Evolutionary conservation across 1,140 invertebrate genomes (phyloP).

Genomic region (Arctopsyche grandis): DNA sequence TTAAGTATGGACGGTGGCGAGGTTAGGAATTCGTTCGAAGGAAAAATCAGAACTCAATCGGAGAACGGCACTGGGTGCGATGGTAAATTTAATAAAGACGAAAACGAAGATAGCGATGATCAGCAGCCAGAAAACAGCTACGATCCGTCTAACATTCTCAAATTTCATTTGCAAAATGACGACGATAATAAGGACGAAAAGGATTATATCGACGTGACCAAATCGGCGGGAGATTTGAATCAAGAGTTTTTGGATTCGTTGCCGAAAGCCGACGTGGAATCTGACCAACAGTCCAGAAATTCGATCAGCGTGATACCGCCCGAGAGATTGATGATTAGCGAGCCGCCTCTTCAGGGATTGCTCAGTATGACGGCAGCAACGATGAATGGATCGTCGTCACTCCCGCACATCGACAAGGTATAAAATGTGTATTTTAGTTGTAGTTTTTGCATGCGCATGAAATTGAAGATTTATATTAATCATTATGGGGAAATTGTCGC

Average conservation of each 20-base stretch:
- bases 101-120: conserved; percentile 27
- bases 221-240: conserved; percentile 61
- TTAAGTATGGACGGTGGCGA: conserved; percentile 18
- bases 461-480: conserved; percentile 30
- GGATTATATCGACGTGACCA: conserved; percentile 56
- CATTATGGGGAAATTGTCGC: background rate
- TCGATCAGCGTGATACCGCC: conserved; percentile 58
- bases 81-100: conserved; percentile 2
- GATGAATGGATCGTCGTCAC: conserved; percentile 11
- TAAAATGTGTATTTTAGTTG: background rate
- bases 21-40: conserved; percentile 12
- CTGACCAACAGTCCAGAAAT: conserved; percentile 39
- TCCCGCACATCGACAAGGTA: conserved; percentile 30
- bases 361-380: conserved; percentile 1
- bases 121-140: conserved; percentile 41
- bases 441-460: background rate
- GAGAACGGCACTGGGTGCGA: conserved; percentile 14
- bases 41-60: background rate
- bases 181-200: conserved; percentile 40
- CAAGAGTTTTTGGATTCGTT: conserved; percentile 63
- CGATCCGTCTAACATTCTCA: conserved; percentile 51
- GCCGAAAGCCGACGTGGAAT: conserved; percentile 47
- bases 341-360: conserved; percentile 47
- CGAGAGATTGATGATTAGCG: conserved; percentile 57
- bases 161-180: conserved; percentile 46